These are phyloP conservation scores for Cnemophilus loriae DNA, from an alignment of 2,113 vertebrate genomes.

Conservation along the genomic window DNA sequence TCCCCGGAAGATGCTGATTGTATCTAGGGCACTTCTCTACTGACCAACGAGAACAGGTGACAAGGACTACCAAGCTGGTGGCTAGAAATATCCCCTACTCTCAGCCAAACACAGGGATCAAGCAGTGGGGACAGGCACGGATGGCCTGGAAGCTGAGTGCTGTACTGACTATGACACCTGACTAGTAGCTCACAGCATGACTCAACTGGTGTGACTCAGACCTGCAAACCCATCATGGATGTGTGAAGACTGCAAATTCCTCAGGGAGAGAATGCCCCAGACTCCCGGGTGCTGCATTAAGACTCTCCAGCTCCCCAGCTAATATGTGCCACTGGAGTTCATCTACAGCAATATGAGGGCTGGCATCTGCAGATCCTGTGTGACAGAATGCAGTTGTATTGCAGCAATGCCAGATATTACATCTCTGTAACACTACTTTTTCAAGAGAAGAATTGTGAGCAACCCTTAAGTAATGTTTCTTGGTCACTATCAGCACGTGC, in stretches of 20 bases:
- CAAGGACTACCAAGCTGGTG: neutral
- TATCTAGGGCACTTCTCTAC: neutral
- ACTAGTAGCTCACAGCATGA: neutral
- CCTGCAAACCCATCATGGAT: neutral
- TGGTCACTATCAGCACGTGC: neutral
- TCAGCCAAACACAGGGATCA: neutral
- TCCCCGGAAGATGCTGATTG: neutral
- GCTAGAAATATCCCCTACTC: neutral
- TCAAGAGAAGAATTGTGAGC: neutral
- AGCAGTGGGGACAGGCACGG: neutral
- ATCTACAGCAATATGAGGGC: accelerated
- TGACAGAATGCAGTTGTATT: neutral
- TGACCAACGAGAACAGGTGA: neutral
- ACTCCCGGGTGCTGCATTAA: neutral
- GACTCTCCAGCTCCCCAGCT: neutral
- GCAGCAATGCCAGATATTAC: neutral
- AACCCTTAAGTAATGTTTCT: neutral
- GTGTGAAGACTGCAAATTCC: neutral
- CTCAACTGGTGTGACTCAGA: neutral
- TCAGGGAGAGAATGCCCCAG: neutral
- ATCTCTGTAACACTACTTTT: neutral
- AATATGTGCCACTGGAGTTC: neutral
- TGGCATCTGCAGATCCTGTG: neutral
- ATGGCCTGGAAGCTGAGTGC: neutral
- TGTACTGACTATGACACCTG: neutral